Base-by-base conservation (phyloP, 2,113 vertebrate genomes). In the Typhlomys cinereus region DNA sequence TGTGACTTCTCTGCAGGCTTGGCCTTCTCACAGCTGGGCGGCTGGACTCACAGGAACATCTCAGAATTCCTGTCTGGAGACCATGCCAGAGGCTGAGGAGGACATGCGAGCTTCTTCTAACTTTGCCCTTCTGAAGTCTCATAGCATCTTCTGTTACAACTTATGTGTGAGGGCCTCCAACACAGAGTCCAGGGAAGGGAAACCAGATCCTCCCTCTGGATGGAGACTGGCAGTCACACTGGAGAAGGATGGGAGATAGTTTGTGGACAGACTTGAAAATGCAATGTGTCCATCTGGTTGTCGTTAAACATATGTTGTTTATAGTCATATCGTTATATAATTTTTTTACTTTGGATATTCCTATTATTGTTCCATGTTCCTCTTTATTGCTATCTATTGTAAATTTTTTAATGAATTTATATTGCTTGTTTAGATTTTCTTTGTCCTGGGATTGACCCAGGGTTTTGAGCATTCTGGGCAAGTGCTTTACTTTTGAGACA, bases 371-470 rank as follows among this genome's bases (percentile, higher is more conserved):
- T 4, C n/a, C 23, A n/a, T 44, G 1, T 29, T 73, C 57, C 9
- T 84, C 13, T 48, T 93, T 54, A 78, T 64, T 71, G 71, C 66
- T 61, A 79, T 92, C 59, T 73, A 50, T 50, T n/a, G 73, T 74
- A 78, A 34, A 48, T 61, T 93, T 86, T 67, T 89, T 69, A 25
- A 75, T 88, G n/a, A 84, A 67, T 87, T 62, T 79, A 64, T 76
- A 59, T 23, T 94, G n/a, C n/a, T 78, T 78, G 13, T 7, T 4
- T 41, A 44, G 7, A 9, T 6, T 20, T 41, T 80, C 36, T 64
- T 13, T 39, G 54, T 59, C 29, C 75, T 57, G n/a, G 23, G 23
- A 41, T 29, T 59, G 54, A 79, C 31, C 18, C 64, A n/a, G 64
- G 64, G 13, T 54, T 54, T 59, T 4, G 25, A 8, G 36, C 36